A percentile compares a stretch with the other conserved stretches of the same genome.
phyloP scores from a whole-genome alignment of 2,888 invertebrate genomes.

The Quadriops clusia region DNA sequence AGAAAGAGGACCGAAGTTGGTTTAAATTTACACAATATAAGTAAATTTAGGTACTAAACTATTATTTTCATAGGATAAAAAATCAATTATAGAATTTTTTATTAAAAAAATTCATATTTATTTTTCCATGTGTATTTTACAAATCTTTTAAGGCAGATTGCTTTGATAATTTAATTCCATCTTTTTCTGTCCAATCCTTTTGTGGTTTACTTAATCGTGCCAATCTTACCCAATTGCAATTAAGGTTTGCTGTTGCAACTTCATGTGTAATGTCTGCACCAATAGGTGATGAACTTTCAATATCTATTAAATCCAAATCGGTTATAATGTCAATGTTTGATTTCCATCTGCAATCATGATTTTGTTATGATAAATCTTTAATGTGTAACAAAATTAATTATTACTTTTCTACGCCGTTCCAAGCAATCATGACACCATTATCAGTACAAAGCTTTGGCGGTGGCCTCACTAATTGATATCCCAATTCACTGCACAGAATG shows the following conservation, averaged over 20 bases:
- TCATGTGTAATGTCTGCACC: conserved; percentile 48
- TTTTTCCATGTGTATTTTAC: conserved; percentile 7
- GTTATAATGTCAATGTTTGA: conserved; percentile 29
- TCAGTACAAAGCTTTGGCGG: conserved; percentile 85
- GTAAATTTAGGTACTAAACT: conserved; percentile 11
- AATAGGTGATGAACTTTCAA: conserved; percentile 48
- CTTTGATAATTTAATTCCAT: conserved; percentile 38
- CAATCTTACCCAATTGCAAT: conserved; percentile 40
- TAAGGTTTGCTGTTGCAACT: conserved; percentile 45
- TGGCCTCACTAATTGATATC: conserved; percentile 60
- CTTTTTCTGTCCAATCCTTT: conserved; percentile 32
- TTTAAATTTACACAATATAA: conserved; percentile 28
- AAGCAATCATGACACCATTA: conserved; percentile 98
- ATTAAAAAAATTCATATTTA: conserved; percentile 10
- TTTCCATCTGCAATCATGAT: conserved; percentile 25
- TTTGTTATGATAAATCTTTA: not conserved
- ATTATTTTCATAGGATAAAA: too few species aligned
- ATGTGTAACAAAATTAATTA: conserved; percentile 4
- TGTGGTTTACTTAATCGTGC: conserved; percentile 23
- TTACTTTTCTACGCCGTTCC: conserved; percentile 87
- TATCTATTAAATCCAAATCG: conserved; percentile 48
- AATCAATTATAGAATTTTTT: conserved; percentile 8
- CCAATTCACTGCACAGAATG: conserved; percentile 51
- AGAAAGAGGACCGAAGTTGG: conserved; percentile 46
- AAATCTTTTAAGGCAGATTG: conserved; percentile 4